Evolutionary conservation across 2,113 vertebrate species (phyloP), one percentile per base, ranked within the genome.

Genomic region (human): DNA sequence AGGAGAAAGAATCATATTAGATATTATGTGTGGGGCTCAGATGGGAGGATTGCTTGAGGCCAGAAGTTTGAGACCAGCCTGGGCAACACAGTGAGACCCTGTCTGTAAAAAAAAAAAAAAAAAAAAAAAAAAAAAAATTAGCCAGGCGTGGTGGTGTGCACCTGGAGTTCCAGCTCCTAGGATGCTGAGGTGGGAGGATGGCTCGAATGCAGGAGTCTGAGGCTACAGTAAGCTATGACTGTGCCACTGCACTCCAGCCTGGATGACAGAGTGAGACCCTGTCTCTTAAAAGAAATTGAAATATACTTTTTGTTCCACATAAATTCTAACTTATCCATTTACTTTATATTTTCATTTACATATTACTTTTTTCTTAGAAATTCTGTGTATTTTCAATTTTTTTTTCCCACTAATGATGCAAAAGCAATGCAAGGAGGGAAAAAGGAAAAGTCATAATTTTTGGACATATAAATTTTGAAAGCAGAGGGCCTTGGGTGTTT

Each of bases 271-370:
- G 61, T 64, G 61, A 64, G 30, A 64, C 30, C 61, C 61, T 64
- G 61, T 64, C 5, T 64, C 61, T 32, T 64, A 14, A 45, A 45
- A 45, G 43, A 30, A 64, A 64, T 55, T 88, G 40, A 90, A 89
- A 95, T 61, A 92, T 27, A 92, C 4, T 70, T 92, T 92, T 64
- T 92, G 52, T 81, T 45, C 75, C 87, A 85, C 25, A 88, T 22
- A 70, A 85, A 55, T 45, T 86, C 5, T 91, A 83, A 78, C 18
- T 68, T 12, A 27, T 57, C 2, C 10, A 96, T 68, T 76, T 72
- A 93, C 83, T 70, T 95, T 79, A 95, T 3, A 52, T 61, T 66
- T 57, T 30, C 52, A 72, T 89, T 75, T 89, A 93, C 16, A 79
- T 88, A 76, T 23, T 59, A 89, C 8, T 57, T 61, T 64, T 64